These are phyloP conservation scores for Tetranychus cinnabarinus DNA, from an alignment of 1,140 invertebrate species.

Conservation along the genomic window DNA sequence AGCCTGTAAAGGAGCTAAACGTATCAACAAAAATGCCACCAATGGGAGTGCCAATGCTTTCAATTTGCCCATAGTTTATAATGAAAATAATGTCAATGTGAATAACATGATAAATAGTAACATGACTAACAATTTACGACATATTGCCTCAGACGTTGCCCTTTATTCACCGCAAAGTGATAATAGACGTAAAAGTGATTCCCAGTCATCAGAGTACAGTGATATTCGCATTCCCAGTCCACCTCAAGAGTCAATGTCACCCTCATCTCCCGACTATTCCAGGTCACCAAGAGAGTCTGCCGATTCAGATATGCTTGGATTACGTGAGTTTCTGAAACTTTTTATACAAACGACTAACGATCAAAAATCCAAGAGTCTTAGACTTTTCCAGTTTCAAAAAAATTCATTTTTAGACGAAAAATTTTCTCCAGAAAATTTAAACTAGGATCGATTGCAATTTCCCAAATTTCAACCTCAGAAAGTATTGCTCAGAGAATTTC, in stretches of 20 bases:
- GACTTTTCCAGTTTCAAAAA: too few relatives aligned
- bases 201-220: not conserved
- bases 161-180: not conserved
- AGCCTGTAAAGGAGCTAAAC: too few relatives aligned
- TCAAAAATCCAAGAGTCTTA: too few relatives aligned
- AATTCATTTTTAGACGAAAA: too few relatives aligned
- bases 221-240: not conserved
- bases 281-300: not conserved
- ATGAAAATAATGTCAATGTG: not conserved
- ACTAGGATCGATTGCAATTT: too few relatives aligned
- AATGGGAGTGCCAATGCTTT: not conserved
- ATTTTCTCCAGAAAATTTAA: too few relatives aligned
- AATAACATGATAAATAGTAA: not conserved
- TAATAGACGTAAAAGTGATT: constrained; percentile 1
- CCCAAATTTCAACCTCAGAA: too few relatives aligned
- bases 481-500: too few relatives aligned
- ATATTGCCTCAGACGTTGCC: constrained; percentile 6
- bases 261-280: not conserved
- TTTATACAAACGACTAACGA: not conserved
- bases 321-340: not conserved
- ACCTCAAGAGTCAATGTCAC: not conserved
- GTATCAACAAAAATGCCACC: not conserved
- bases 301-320: constrained; percentile 8
- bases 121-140: not conserved
- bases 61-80: not conserved